A percentile compares a stretch with the other conserved stretches of the same genome.
These are phyloP conservation scores for Tillus elongatus DNA, from an alignment of 2,888 invertebrate species.

Conservation along the genomic window DNA sequence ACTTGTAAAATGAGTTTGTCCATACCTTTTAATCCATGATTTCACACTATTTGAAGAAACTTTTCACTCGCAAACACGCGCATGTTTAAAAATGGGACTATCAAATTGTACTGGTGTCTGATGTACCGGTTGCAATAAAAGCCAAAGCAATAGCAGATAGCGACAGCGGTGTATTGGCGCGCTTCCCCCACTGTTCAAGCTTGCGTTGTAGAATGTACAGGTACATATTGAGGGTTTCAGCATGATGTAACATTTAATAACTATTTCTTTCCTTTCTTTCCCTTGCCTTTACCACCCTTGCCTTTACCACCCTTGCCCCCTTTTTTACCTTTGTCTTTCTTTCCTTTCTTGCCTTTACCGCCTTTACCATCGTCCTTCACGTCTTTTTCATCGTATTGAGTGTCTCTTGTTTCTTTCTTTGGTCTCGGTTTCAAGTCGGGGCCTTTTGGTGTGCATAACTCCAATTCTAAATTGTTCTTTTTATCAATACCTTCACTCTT, in stretches of 20 bases:
- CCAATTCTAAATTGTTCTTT: slow-evolving; percentile 61
- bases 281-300: slow-evolving; percentile 19
- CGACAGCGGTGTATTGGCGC: too few relatives aligned
- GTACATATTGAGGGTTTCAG: too few relatives aligned
- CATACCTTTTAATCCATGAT: too few relatives aligned
- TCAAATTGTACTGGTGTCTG: too few relatives aligned
- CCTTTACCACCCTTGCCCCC: slow-evolving; percentile 20
- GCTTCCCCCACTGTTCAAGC: too few relatives aligned
- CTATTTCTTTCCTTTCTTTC: slow-evolving; percentile 15
- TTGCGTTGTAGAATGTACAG: too few relatives aligned
- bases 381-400: slow-evolving; percentile 56
- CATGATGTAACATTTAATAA: neutral
- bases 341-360: slow-evolving; percentile 18
- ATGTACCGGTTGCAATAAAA: too few relatives aligned
- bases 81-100: too few relatives aligned
- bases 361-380: slow-evolving; percentile 17
- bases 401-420: slow-evolving; percentile 54
- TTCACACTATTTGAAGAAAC: too few relatives aligned
- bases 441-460: slow-evolving; percentile 63
- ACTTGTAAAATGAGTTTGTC: too few relatives aligned
- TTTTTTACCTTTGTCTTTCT: slow-evolving; percentile 23
- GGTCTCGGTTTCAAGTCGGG: slow-evolving; percentile 50
- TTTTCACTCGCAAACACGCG: too few relatives aligned
- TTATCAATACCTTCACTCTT: slow-evolving; percentile 62
- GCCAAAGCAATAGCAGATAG: too few relatives aligned